Percentiles rank a stretch among this genome's conserved stretches.
Evolutionary conservation across 2,888 invertebrate species (phyloP).

Genomic region (Eristalinus sepulchralis): DNA sequence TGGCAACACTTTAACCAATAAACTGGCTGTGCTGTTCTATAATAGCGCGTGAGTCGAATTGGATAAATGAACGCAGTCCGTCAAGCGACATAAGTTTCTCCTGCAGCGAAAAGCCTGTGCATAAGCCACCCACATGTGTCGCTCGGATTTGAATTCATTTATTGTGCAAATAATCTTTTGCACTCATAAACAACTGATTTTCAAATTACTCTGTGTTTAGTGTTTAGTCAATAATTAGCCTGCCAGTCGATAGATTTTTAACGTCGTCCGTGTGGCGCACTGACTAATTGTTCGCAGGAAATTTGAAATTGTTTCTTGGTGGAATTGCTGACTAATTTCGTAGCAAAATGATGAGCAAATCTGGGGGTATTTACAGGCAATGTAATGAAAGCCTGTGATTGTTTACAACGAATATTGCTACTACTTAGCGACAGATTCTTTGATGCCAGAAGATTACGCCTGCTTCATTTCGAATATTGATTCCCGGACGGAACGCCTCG

Average conservation of each 20-base stretch:
- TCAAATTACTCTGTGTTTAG: background rate
- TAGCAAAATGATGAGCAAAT: background rate
- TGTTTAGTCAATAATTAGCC: background rate
- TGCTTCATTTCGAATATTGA: too few species aligned
- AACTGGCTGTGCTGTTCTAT: conserved; percentile 12
- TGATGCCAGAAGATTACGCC: too few species aligned
- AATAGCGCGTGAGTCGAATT: conserved; percentile 32
- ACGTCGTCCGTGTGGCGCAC: background rate
- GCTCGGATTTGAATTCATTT: background rate
- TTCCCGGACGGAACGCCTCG: too few species aligned
- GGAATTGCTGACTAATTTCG: background rate
- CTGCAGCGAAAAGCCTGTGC: background rate
- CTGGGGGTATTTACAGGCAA: background rate
- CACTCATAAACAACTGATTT: background rate
- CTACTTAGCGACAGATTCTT: too few species aligned
- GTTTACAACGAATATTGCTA: too few species aligned
- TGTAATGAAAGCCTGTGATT: background rate
- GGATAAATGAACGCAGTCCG: background rate
- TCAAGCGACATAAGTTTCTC: background rate
- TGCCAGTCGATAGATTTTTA: background rate
- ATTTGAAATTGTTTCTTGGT: background rate
- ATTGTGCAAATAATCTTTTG: background rate
- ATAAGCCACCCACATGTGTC: conserved; percentile 5
- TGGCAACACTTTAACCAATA: conserved; percentile 9
- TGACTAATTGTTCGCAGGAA: background rate